phyloP scores from a whole-genome alignment of 2,888 invertebrate genomes.

The Malthinus seriepunctatus region DNA sequence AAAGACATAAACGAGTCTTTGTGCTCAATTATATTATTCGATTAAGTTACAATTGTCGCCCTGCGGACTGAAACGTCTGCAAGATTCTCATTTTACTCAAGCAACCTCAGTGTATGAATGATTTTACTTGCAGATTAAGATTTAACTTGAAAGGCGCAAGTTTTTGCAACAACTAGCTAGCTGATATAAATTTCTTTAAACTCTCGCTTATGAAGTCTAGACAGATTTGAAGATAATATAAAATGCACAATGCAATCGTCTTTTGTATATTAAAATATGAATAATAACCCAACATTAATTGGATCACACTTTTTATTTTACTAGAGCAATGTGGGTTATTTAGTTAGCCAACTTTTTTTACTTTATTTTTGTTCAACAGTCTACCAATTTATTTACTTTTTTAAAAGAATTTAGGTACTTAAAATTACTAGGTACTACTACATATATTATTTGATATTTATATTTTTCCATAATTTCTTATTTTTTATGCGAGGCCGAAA shows the following conservation, averaged over 20 bases:
- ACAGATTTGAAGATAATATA: constrained; percentile 39
- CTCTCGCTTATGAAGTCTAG: constrained; percentile 40
- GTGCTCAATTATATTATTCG: constrained; percentile 40
- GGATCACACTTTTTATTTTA: constrained; percentile 5
- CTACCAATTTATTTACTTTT: too few relatives aligned
- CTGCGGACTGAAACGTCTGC: constrained; percentile 37
- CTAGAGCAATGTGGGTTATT: background rate
- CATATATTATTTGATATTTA: too few relatives aligned
- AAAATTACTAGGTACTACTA: too few relatives aligned
- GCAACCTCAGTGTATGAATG: constrained; percentile 36
- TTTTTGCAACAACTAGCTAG: constrained; percentile 37
- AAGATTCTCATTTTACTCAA: constrained; percentile 24
- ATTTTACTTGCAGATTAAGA: constrained; percentile 44
- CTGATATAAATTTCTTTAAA: constrained; percentile 40
- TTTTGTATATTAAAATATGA: background rate
- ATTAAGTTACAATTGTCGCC: constrained; percentile 40
- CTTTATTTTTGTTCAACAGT: background rate
- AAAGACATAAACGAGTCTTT: constrained; percentile 44
- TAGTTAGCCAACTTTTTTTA: background rate
- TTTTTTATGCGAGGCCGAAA: too few relatives aligned
- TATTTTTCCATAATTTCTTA: too few relatives aligned
- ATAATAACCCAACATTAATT: background rate
- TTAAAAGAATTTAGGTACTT: too few relatives aligned
- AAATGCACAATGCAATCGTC: constrained; percentile 35
- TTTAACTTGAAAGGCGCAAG: constrained; percentile 39